Evolutionary conservation across 2,113 vertebrate genomes (phyloP).

Genomic region (Eretmochelys imbricata): DNA sequence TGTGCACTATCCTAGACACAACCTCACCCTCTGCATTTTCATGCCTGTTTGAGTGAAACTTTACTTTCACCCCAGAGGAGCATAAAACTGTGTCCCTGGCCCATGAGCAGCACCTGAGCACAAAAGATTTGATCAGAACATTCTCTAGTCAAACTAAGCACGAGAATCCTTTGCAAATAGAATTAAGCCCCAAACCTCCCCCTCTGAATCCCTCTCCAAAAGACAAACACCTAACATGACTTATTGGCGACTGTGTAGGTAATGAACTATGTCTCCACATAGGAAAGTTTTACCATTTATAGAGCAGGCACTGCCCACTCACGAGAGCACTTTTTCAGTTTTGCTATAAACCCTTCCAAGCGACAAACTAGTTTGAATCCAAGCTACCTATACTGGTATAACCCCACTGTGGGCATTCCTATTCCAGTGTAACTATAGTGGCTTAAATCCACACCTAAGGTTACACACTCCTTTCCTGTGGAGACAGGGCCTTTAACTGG

Average conservation of each 20-base stretch:
- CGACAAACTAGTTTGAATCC: not conserved
- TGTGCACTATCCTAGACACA: not conserved
- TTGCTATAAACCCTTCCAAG: not conserved
- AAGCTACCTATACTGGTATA: not conserved
- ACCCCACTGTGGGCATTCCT: not conserved
- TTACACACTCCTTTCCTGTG: not conserved
- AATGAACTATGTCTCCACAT: not conserved
- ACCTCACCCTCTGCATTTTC: rapidly evolving
- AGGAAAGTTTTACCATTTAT: slow-evolving; percentile 35
- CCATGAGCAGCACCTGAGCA: not conserved
- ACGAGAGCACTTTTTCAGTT: not conserved
- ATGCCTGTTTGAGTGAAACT: rapidly evolving
- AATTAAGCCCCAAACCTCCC: not conserved
- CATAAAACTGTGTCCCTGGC: not conserved
- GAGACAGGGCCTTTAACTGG: not conserved
- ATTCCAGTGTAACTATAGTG: not conserved
- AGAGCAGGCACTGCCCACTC: not conserved
- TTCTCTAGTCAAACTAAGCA: rapidly evolving
- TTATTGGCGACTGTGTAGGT: not conserved
- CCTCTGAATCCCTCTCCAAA: not conserved
- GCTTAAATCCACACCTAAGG: not conserved
- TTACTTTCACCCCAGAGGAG: rapidly evolving
- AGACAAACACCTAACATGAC: not conserved
- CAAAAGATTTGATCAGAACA: not conserved
- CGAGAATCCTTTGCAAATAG: rapidly evolving